Evolutionary conservation across 2,888 invertebrate genomes (phyloP), one percentile per base, ranked within the genome.

Genomic region (Clusia tigrina): DNA sequence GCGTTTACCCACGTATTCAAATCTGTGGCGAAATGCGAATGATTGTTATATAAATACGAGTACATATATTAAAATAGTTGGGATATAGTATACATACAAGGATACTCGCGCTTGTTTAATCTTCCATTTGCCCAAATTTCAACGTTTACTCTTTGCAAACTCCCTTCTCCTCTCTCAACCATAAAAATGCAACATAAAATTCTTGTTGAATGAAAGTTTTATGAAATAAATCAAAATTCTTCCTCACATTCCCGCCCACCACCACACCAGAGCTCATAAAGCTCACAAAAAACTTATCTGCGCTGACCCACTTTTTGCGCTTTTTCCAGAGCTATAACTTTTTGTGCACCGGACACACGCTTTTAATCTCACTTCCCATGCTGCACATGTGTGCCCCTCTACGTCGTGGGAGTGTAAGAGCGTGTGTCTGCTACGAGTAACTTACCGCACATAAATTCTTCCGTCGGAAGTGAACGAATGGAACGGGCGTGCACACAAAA

Each of bases 301-400:
- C 37, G 37, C 17, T 37, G 52, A 25, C 54, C 42, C 18, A 58
- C 25, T 52, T 3, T 71, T 71, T 73, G 71, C 72, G 71, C 69
- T 73, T 74, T 71, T 74, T 48, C 54, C 25, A 71, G 71, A 78
- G 79, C 75, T 78, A 78, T 78, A 79, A 76, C 79, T 78, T 79
- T 77, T 72, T 67, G 66, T 67, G 37, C 58, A 62, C 74, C 78
- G 76, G 78, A 77, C 76, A 76, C 75, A 76, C 78, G 76, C 72
- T 76, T 76, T 77, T 78, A 78, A 76, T 78, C 78, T 78, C 73
- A 71, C 65, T 68, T 67, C 65, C 75, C 71, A 72, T 17, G 52
- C 52, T 12, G 20, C 9, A 52, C 52, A 48, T 51, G 24, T 25
- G 54, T 54, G 54, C 54, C 10, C 25, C 10, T 57, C 6, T 18